Base-by-base conservation (phyloP, 2,113 vertebrate genomes). In the Nesoenas mayeri region DNA sequence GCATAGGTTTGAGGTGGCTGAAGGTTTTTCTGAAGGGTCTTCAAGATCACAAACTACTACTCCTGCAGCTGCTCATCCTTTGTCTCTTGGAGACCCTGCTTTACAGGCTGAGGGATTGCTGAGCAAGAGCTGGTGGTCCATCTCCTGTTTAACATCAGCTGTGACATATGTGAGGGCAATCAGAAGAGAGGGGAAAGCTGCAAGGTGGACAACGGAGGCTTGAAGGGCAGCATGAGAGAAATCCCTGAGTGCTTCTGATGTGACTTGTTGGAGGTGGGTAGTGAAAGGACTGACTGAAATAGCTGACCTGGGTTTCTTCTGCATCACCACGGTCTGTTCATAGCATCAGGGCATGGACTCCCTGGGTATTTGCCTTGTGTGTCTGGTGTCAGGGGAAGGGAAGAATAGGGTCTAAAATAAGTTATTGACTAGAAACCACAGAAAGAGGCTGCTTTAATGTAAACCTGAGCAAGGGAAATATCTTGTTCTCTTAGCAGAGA, bases 301-400 rank as follows among this genome's bases (percentile, higher is more conserved):
- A 57, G 29, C 34, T 0, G 0, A 4, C 5, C 0, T 6, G 32
- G 13, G 20, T 44, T 89, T 91, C 54, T 50, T 51, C 56, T 70
- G 69, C 16, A 17, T 32, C 50, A 17, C 16, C 9, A 1, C 64
- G 38, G 11, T 26, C 42, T 86, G 60, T 25, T 28, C 2, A 2
- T 20, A 56, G 77, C 47, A 44, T 13, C 60, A 50, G 69, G 26
- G 31, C 26, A 26, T 1, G 3, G 62, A 26, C 4, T 67, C 24
- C 56, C n/a, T 73, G 42, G 16, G 42, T 44, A 16, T 29, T 77
- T 54, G 34, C 14, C 38, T 74, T 19, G 1, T 22, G 22, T 36
- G 5, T 25, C 42, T 26, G 10, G 7, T 57, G 32, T 58, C 36
- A n/a, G 36, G 17, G 28, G n/a, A n/a, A 38, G 44, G 5, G 25